Conservation (phyloP, 2,797 vertebrate species). For the Phrynocephalus forsythii region DNA sequence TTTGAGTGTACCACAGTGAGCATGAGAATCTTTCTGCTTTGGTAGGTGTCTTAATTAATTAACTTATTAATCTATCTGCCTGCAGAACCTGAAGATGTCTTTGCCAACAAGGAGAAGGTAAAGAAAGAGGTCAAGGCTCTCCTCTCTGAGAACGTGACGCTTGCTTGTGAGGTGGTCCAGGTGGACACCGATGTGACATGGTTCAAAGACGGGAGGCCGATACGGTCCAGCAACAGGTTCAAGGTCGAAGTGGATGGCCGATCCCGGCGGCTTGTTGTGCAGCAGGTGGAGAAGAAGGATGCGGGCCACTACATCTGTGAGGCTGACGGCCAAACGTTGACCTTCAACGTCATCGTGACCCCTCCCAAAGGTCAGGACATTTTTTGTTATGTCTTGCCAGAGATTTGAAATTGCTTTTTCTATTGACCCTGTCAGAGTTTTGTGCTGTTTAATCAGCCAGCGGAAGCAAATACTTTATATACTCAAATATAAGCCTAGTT, state of each 20-base stretch:
- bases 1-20: too few relatives aligned
- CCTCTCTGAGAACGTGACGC: slow-evolving; percentile 64
- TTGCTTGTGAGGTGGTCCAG: slow-evolving; percentile 77
- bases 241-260: slow-evolving; percentile 73
- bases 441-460: too few relatives aligned
- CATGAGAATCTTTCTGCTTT: too few relatives aligned
- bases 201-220: slow-evolving; percentile 77
- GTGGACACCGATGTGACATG: slow-evolving; percentile 74
- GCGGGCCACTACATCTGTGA: slow-evolving; percentile 80
- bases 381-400: too few relatives aligned
- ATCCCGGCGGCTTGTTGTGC: slow-evolving; percentile 71
- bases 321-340: slow-evolving; percentile 73
- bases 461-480: too few relatives aligned
- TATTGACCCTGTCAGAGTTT: too few relatives aligned
- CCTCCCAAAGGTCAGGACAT: slow-evolving; percentile 1
- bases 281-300: slow-evolving; percentile 77
- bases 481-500: too few relatives aligned
- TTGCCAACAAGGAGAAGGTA: slow-evolving; percentile 70
- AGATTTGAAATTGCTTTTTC: too few relatives aligned
- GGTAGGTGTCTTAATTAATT: background rate
- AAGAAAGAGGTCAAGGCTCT: slow-evolving; percentile 72
- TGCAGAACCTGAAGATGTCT: slow-evolving; percentile 30
- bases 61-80: background rate
- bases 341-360: slow-evolving; percentile 72
- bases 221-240: slow-evolving; percentile 67